Base-by-base conservation (phyloP, 35 echinoderm and acorn worm species). In the Acanthaster planci region DNA sequence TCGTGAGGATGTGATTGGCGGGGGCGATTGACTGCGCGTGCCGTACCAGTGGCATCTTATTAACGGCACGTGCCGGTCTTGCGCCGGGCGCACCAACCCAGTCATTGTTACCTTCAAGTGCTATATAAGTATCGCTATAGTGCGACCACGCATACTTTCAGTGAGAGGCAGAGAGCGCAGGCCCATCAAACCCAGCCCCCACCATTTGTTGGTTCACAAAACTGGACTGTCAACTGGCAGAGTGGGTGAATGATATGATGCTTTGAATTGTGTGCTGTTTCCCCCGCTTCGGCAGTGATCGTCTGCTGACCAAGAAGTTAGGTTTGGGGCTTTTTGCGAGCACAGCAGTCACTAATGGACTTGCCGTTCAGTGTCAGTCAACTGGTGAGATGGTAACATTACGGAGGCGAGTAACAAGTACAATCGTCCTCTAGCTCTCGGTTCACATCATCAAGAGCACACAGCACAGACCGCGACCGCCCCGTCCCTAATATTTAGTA, bases 81-180 rank as follows among this genome's bases (percentile, higher is more conserved):
- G 34, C 64, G 64, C 26, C 19, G 21, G 23, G 42, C 42, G 42
- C 26, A 72, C 26, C 18, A 72, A 30, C 64, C 64, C 22, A 26
- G 57, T 72, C 64, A 72, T 72, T 72, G 64, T 72, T 26, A 26
- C 64, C 64, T 7, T 72, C 64, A 72, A 72, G 64, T 72, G 64
- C 64, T 72, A 72, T 72, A 72, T 72, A 72, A 72, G 64, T 72
- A 29, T 29, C 64, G 64, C 64, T n/a, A 47, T 47, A 72, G 18
- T 29, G 34, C 64, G 64, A 72, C 21, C 64, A 72, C 64, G 34
- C 64, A 72, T 72, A 72, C 64, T 72, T 72, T 72, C 64, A 72
- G 64, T 72, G 64, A 72, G 34, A 72, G 22, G 64, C 64, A 30
- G 42, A 47, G 4, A 4, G 42, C 4, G 42, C 4, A 12, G 42